These are phyloP conservation scores for Melopsittacus undulatus DNA, from an alignment of 2,797 vertebrate species.

Conservation along the genomic window DNA sequence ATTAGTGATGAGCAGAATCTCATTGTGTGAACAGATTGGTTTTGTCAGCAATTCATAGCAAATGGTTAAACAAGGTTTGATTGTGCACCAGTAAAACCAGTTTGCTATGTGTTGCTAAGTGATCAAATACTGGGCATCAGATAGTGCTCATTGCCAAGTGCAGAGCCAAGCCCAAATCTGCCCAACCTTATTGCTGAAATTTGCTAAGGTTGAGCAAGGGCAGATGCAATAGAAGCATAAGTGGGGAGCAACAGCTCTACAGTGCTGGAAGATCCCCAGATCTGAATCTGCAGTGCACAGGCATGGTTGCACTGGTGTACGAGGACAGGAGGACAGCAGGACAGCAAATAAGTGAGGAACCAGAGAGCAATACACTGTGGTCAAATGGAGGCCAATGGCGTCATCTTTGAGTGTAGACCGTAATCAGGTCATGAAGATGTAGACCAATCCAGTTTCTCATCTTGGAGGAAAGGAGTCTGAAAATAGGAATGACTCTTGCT, in stretches of 20 bases:
- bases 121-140: not conserved
- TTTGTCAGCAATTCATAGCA: not conserved
- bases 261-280: not conserved
- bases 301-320: not conserved
- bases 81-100: not conserved
- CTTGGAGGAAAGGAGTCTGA: not conserved
- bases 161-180: not conserved
- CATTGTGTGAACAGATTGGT: not conserved
- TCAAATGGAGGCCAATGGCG: not conserved
- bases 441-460: not conserved
- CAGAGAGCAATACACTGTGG: not conserved
- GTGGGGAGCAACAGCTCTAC: not conserved
- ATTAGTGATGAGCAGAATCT: not conserved
- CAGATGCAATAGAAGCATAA: fast-evolving
- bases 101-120: not conserved
- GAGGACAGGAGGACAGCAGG: not conserved
- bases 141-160: not conserved
- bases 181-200: not conserved
- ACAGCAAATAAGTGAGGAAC: not conserved
- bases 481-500: not conserved
- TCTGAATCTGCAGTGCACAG: not conserved
- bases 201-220: not conserved
- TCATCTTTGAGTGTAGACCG: fast-evolving
- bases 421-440: not conserved
- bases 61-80: not conserved